A percentile compares a stretch with the other conserved stretches of the same genome.
These are phyloP conservation scores for Scarus forsteni DNA, from an alignment of 2,797 vertebrate genomes.

Conservation along the genomic window DNA sequence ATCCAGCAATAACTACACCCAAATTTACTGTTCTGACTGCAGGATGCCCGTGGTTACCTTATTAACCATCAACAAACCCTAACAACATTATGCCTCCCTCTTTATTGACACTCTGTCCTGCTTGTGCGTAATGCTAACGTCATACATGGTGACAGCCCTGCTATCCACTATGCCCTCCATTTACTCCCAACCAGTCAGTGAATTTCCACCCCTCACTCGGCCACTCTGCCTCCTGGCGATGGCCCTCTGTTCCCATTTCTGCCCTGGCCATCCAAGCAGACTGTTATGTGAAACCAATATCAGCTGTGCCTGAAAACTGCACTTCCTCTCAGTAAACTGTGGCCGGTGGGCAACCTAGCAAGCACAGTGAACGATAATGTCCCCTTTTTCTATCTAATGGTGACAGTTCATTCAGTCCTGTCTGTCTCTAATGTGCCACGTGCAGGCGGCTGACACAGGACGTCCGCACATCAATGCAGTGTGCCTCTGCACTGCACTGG, in stretches of 20 bases:
- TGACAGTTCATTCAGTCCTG: constrained; percentile 55
- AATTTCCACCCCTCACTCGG: constrained; percentile 68
- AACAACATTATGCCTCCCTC: constrained; percentile 17
- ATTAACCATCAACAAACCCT: constrained; percentile 29
- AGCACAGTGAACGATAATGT: constrained; percentile 50
- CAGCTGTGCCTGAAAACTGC: constrained; percentile 53
- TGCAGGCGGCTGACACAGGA: constrained; percentile 30
- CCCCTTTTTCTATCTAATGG: constrained; percentile 32
- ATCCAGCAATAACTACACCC: not conserved
- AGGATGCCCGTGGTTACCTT: constrained; percentile 10
- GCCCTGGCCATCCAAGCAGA: constrained; percentile 48
- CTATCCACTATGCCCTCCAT: constrained; percentile 65
- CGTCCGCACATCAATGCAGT: constrained; percentile 21
- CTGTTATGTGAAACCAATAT: constrained; percentile 61
- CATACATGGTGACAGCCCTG: constrained; percentile 39
- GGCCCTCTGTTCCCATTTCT: constrained; percentile 51
- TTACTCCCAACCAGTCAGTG: constrained; percentile 60
- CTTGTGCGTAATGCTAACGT: constrained; percentile 56
- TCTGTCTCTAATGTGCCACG: constrained; percentile 51
- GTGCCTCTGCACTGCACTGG: constrained; percentile 42
- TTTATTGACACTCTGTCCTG: constrained; percentile 52
- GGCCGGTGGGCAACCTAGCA: constrained; percentile 41
- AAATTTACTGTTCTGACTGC: constrained; percentile 5
- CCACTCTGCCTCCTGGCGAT: constrained; percentile 52
- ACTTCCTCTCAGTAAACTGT: constrained; percentile 55